Evolutionary conservation across 2,888 invertebrate species (phyloP), one percentile per base, ranked within the genome.

Genomic region (Aricia artaxerxes): DNA sequence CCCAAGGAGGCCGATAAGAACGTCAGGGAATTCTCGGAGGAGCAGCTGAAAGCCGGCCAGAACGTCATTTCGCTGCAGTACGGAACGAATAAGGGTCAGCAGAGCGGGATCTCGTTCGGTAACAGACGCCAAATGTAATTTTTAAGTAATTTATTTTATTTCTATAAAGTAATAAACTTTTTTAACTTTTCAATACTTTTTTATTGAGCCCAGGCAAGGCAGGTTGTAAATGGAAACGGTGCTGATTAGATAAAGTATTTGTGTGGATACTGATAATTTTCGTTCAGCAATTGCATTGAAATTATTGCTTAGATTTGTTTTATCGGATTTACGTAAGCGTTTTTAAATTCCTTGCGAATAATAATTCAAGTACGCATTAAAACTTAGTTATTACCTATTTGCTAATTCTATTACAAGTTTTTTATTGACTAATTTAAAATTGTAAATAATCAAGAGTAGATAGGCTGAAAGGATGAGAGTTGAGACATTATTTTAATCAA

Each of bases 1-100:
- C 99, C 99, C 31, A 99, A 99, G 91, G 99, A 99, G 93, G 97
- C 99, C 5, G 98, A 99, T 83, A 98, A 97, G 92, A 99, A 99
- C 88, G 97, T 98, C 44, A 96, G 99, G 80, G 96, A 98, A 81
- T 99, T 99, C 94, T 96, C 97, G 60, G 98, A 99, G 38, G 99
- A 99, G 88, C 99, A 99, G 91, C 92, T 99, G 85, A 97, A 97
- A 84, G 98, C 98, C 1, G 98, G 99, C 0, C 97, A 99, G 88
- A 97, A 97, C 83, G 97, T 99, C 79, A 99, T 99, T 88, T 97
- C 98, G 75, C 95, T 99, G 81, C 99, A 99, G 91, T 98, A 98
- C 92, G 99, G 99, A 80, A 98, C 98, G 87, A 99, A 99, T 95
- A 99, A 99, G 92, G 99, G 99, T 77, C 99, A 96, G 88, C 99